phyloP scores from a whole-genome alignment of 2,113 vertebrate genomes.

The Ovibos moschatus region DNA sequence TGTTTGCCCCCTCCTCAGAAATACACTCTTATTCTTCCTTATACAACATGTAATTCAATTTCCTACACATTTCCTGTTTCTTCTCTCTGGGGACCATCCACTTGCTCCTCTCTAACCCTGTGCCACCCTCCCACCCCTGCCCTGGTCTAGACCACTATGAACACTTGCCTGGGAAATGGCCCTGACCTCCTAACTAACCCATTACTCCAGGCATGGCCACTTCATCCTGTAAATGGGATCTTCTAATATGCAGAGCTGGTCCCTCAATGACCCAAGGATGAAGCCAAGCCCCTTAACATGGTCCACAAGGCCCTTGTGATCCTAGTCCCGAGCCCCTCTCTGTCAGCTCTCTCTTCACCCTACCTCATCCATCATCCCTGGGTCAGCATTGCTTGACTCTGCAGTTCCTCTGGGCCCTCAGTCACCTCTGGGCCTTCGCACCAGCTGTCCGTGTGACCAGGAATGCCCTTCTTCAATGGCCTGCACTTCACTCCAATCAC shows the following conservation, averaged over 20 bases:
- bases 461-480: neutral
- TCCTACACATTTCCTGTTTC: neutral
- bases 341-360: neutral
- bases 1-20: neutral
- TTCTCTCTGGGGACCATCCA: neutral
- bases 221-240: neutral
- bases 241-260: neutral
- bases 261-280: too few species aligned
- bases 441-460: too few species aligned
- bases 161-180: neutral
- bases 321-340: neutral
- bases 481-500: accelerated
- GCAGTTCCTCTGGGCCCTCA: neutral
- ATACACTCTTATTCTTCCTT: neutral
- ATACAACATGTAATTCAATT: neutral
- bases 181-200: neutral
- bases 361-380: accelerated
- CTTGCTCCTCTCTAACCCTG: neutral
- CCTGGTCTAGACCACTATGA: too few species aligned
- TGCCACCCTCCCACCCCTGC: neutral
- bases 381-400: neutral
- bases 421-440: neutral
- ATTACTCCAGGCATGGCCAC: too few species aligned
- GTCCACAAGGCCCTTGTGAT: too few species aligned
- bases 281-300: neutral